Evolutionary conservation across 1,140 invertebrate genomes (phyloP), one percentile per base, ranked within the genome.

Genomic region (Formica exsecta): DNA sequence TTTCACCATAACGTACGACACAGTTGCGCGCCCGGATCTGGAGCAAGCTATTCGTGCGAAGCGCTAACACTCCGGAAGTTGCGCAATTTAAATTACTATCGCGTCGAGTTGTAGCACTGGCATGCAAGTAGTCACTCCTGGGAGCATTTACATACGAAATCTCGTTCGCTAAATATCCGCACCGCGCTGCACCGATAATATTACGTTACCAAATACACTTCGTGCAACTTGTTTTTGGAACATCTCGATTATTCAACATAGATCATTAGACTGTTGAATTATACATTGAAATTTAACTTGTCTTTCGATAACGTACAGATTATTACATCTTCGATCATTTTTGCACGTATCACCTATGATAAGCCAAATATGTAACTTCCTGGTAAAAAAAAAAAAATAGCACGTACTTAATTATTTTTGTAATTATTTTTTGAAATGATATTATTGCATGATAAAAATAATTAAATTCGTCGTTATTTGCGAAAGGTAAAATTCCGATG

Each of bases 41-140:
- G 79, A 83, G 79, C 79, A 83, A 83, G 68, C 54, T 83, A 83
- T 83, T 83, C 68, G 54, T 62, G 79, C 79, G 68, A 83, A 74
- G 79, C 79, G n/a, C 79, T 74, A 83, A 74, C 79, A 73, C 68
- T 83, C 16, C 68, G 79, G 68, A 70, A 83, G 68, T 83, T 83
- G 79, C 79, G 79, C 79, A 83, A 83, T 83, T 83, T 83, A 83
- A 83, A 83, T 83, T 83, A 83, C 68, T 61, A 74, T 51, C n/a
- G 29, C 61, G 62, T 36, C 64, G 64, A 80, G 76, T 54, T 68
- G 64, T 80, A 68, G 32, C 76, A 68, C 41, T 68, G 36, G 51
- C 41, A 57, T 61, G 41, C 68, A 61, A 68, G 38, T 73, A 81
- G 51, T 73, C 54, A 74, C 79, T 83, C 79, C 38, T 61, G 79